Evolutionary conservation across 2,888 invertebrate species (phyloP).

Genomic region (Pammene fasciana): DNA sequence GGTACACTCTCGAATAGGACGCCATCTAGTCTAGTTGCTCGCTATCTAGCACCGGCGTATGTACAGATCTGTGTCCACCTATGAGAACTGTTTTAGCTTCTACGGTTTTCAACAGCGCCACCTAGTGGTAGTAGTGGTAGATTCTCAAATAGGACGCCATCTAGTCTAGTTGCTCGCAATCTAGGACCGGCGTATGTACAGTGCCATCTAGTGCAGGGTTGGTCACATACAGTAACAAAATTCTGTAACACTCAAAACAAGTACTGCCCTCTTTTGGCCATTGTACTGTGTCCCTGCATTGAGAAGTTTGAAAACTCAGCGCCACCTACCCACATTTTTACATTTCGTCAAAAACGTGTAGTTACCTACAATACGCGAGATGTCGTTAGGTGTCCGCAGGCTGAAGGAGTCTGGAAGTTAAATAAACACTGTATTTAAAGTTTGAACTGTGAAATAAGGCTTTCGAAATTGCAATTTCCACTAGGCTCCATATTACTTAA

Average conservation of each 20-base stretch:
- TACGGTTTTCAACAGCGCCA: too few species aligned
- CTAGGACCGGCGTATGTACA: background rate
- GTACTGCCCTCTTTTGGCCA: conserved; percentile 3
- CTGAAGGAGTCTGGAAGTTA: background rate
- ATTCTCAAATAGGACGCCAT: background rate
- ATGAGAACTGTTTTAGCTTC: background rate
- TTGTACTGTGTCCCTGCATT: background rate
- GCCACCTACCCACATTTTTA: background rate
- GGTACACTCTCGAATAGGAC: background rate
- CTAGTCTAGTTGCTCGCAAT: background rate
- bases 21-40: too few species aligned
- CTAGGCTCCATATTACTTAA: background rate
- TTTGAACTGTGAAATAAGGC: too few species aligned
- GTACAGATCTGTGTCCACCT: background rate
- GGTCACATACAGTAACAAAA: background rate
- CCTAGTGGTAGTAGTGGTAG: too few species aligned
- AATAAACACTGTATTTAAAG: too few species aligned
- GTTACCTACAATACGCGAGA: conserved; percentile 1
- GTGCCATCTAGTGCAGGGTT: background rate
- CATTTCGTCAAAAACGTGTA: too few species aligned
- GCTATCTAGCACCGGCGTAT: too few species aligned
- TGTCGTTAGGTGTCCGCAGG: background rate
- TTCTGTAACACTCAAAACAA: background rate
- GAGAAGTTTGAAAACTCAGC: background rate
- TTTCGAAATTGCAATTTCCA: too few species aligned